Percentiles rank a stretch among this genome's conserved stretches.
These are phyloP conservation scores for Clarias fuscus DNA, from an alignment of 2,797 vertebrate genomes.

Conservation along the genomic window DNA sequence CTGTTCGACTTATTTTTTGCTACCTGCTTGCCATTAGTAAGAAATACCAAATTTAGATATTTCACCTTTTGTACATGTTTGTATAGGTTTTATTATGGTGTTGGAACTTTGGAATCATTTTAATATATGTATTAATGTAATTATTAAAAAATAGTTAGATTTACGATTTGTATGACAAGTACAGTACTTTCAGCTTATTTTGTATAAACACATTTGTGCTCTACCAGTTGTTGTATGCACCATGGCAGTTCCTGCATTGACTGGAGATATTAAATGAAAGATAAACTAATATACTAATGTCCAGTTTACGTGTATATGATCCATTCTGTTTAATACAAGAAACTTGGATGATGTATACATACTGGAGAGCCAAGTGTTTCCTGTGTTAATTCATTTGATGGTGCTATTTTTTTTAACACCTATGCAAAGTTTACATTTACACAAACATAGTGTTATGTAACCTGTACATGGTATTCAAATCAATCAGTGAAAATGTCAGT, in stretches of 20 bases:
- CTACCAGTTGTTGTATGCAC: background rate
- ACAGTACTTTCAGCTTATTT: background rate
- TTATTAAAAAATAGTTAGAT: background rate
- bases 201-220: background rate
- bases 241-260: background rate
- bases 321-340: background rate
- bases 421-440: slow-evolving; percentile 71
- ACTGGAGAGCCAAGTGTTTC: background rate
- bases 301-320: background rate
- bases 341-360: slow-evolving; percentile 1
- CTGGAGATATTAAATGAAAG: background rate
- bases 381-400: slow-evolving; percentile 48
- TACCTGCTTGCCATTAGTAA: background rate
- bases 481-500: background rate
- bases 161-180: background rate
- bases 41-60: slow-evolving; percentile 14
- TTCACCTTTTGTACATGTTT: background rate
- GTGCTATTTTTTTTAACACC: slow-evolving; percentile 58
- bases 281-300: background rate
- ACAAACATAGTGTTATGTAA: slow-evolving; percentile 8
- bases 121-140: background rate
- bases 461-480: slow-evolving; percentile 14
- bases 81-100: slow-evolving; percentile 14
- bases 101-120: background rate
- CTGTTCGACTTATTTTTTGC: background rate